A percentile compares a stretch with the other conserved stretches of the same genome.
These are phyloP conservation scores for Aphis gossypii DNA, from an alignment of 1,140 invertebrate genomes.

Conservation along the genomic window DNA sequence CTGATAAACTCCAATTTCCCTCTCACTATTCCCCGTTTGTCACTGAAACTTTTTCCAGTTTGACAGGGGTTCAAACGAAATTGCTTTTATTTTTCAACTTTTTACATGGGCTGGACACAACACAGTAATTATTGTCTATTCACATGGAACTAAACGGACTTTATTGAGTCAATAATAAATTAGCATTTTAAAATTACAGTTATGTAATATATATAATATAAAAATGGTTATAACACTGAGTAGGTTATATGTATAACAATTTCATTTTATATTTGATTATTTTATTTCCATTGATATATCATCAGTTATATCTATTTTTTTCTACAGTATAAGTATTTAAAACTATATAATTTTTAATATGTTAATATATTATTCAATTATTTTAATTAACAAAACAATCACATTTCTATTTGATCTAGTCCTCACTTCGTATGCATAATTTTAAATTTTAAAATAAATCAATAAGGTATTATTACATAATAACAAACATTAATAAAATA, in stretches of 20 bases:
- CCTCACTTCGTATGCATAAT: background rate
- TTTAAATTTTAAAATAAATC: background rate
- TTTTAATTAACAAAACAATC: background rate
- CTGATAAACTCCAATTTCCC: background rate
- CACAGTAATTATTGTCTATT: slow-evolving; percentile 30
- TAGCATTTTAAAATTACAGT: background rate
- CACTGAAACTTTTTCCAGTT: background rate
- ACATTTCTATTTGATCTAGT: background rate
- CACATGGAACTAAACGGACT: background rate
- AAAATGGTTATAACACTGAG: background rate
- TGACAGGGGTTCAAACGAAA: slow-evolving; percentile 28
- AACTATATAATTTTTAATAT: no score
- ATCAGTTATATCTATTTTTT: background rate
- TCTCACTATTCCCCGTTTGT: background rate
- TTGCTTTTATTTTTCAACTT: slow-evolving; percentile 20
- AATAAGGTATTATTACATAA: no score
- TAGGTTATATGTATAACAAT: background rate
- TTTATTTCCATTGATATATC: background rate
- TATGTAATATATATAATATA: background rate
- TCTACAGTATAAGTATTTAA: background rate
- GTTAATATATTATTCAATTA: no score
- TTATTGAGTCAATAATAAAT: background rate
- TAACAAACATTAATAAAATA: background rate
- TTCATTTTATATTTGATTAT: background rate
- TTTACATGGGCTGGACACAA: background rate